These are phyloP conservation scores for Drosophila tropicalis DNA, from an alignment of 1,140 invertebrate genomes.

Conservation along the genomic window DNA sequence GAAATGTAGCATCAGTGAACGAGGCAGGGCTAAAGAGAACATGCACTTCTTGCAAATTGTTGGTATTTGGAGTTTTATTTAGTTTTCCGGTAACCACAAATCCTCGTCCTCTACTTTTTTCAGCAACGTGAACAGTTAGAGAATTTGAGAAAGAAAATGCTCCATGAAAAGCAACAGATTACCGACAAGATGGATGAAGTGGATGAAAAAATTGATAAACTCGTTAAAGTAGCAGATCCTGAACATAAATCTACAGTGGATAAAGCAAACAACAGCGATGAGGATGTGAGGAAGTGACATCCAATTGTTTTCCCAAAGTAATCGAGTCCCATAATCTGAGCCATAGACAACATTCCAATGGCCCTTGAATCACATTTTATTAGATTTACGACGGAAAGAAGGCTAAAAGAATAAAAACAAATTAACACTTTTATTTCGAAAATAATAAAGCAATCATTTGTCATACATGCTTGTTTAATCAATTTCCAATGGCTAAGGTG, in stretches of 20 bases:
- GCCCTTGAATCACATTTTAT: neutral
- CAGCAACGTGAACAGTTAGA: conserved; percentile 64
- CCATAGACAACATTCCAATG: neutral
- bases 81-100: too few relatives aligned
- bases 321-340: neutral
- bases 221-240: neutral
- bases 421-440: too few relatives aligned
- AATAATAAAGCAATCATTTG: too few relatives aligned
- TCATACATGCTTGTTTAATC: neutral
- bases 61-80: neutral
- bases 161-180: conserved; percentile 39
- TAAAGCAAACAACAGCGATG: neutral
- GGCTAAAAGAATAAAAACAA: neutral
- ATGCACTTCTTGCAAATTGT: conserved; percentile 61
- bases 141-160: conserved; percentile 43
- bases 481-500: too few relatives aligned
- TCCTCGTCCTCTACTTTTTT: neutral
- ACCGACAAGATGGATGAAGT: conserved; percentile 33
- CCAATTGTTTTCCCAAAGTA: neutral
- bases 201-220: conserved; percentile 44
- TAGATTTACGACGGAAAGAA: neutral
- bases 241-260: neutral
- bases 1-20: conserved; percentile 22
- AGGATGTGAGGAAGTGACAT: neutral
- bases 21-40: conserved; percentile 29